phyloP scores from a whole-genome alignment of 2,797 vertebrate species.

The Mus minutoides region DNA sequence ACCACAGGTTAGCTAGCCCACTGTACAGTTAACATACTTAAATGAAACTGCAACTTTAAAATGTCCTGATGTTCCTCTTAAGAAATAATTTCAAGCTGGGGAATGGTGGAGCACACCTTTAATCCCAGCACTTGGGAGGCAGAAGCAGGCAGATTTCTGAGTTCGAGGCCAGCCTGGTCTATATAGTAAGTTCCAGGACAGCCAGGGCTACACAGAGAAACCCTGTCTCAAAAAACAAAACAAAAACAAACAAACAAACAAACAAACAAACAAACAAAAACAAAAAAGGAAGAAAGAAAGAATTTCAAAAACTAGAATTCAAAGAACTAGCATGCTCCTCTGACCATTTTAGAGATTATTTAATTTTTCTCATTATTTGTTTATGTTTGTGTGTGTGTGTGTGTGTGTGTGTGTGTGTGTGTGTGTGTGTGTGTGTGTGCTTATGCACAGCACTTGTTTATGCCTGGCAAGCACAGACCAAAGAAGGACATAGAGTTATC shows the following conservation, averaged over 20 bases:
- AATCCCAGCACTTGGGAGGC: too few relatives aligned
- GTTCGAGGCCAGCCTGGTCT: too few relatives aligned
- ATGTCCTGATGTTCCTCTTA: background rate
- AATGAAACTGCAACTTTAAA: background rate
- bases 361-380: background rate
- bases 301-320: background rate
- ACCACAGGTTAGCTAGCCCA: background rate
- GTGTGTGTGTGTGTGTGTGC: too few relatives aligned
- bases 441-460: background rate
- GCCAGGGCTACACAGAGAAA: too few relatives aligned
- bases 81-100: background rate
- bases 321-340: background rate
- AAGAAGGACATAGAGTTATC: background rate
- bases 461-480: background rate
- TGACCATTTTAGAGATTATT: background rate
- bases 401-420: background rate
- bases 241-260: too few relatives aligned
- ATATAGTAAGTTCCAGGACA: too few relatives aligned
- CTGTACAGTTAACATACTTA: conserved; percentile 9
- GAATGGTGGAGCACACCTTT: too few relatives aligned
- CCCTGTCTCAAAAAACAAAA: too few relatives aligned
- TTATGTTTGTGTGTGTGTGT: background rate
- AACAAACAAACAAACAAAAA: too few relatives aligned
- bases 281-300: too few relatives aligned
- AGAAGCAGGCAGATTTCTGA: too few relatives aligned